Percentiles rank a stretch among this genome's conserved stretches.
Conservation (phyloP, 92 coral and sea anemone species). For the Scolanthus callimorphus region DNA sequence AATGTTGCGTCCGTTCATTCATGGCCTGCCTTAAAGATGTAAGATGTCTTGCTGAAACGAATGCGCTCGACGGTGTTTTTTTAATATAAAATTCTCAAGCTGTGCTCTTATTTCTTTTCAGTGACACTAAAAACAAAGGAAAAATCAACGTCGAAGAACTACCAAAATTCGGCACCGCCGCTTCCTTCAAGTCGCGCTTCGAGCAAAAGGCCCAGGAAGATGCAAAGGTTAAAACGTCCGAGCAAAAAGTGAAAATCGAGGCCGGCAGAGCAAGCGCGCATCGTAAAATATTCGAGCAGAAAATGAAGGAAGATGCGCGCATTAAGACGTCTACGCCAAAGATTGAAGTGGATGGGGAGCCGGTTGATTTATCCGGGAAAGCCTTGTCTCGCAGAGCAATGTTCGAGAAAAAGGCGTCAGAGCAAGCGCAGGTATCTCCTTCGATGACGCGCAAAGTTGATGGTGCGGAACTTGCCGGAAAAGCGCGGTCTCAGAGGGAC, state of each 20-base stretch:
- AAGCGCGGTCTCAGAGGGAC: conserved; percentile 57
- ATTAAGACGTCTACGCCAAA: conserved; percentile 39
- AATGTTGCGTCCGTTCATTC: too few species aligned
- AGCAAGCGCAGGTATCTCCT: conserved; percentile 63
- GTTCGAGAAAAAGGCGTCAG: conserved; percentile 72
- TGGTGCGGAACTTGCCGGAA: conserved; percentile 63
- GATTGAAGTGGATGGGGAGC: conserved; percentile 62
- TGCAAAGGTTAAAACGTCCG: conserved; percentile 39
- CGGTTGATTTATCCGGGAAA: conserved; percentile 60
- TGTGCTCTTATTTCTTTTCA: background rate
- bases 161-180: conserved; percentile 72
- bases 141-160: conserved; percentile 58
- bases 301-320: conserved; percentile 28
- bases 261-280: conserved; percentile 46
- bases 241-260: conserved; percentile 34
- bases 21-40: too few species aligned
- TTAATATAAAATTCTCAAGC: too few species aligned
- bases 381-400: conserved; percentile 65
- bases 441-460: conserved; percentile 63
- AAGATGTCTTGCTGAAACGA: too few species aligned
- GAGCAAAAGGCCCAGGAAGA: conserved; percentile 70
- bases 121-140: conserved; percentile 41
- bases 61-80: background rate
- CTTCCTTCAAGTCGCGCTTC: conserved; percentile 60
- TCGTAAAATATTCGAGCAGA: conserved; percentile 47